phyloP scores from a whole-genome alignment of 2,797 vertebrate genomes.

The Spizella passerina region DNA sequence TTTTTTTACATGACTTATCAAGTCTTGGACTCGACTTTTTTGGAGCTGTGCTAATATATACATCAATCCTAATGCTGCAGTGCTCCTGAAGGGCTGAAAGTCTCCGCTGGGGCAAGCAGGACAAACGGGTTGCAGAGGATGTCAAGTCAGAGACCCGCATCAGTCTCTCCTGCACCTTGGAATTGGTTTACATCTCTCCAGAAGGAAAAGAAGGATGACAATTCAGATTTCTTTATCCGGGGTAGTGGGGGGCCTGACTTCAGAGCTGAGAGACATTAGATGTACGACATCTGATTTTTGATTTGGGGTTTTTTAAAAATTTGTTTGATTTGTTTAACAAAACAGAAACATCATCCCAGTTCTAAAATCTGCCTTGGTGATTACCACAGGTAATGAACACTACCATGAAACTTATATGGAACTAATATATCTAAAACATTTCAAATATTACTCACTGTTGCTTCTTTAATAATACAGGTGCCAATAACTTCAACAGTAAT shows the following conservation, averaged over 20 bases:
- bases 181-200: neutral
- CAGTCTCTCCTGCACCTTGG: neutral
- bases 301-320: neutral
- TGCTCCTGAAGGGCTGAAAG: neutral
- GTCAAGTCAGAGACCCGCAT: neutral
- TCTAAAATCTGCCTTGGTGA: neutral
- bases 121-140: neutral
- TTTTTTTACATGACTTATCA: neutral
- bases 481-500: neutral
- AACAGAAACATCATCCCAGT: neutral
- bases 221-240: neutral
- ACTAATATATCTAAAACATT: neutral
- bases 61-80: neutral
- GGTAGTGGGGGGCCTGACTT: neutral
- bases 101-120: neutral
- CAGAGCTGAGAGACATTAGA: neutral
- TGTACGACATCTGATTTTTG: neutral
- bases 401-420: neutral
- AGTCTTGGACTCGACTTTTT: neutral
- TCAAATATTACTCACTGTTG: neutral
- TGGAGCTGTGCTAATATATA: neutral
- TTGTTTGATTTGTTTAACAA: neutral
- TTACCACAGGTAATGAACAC: neutral
- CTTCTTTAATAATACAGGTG: neutral
- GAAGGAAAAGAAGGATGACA: neutral